These are phyloP conservation scores for Halictus quadricinctus DNA, from an alignment of 2,888 invertebrate species.

Conservation along the genomic window DNA sequence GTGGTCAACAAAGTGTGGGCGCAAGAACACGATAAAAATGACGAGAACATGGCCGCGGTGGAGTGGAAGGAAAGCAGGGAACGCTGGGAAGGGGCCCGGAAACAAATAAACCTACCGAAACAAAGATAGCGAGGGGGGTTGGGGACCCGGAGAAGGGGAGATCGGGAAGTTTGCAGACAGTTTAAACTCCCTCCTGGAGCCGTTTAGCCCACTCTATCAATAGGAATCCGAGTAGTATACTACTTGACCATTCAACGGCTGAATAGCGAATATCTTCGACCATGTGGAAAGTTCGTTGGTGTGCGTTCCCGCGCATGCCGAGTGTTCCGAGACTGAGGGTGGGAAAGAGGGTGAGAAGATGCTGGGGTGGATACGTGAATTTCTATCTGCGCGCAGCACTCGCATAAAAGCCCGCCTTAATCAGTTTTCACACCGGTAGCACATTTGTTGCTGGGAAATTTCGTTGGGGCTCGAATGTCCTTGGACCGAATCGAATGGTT, in stretches of 20 bases:
- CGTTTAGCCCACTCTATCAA: constrained; percentile 39
- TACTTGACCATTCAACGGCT: constrained; percentile 60
- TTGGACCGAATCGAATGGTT: not conserved
- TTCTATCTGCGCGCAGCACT: constrained; percentile 21
- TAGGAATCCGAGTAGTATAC: constrained; percentile 46
- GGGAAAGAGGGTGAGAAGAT: not conserved
- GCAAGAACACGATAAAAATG: not conserved
- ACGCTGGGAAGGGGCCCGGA: not conserved
- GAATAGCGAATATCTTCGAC: constrained; percentile 60
- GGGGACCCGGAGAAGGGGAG: not conserved
- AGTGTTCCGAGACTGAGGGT: not conserved
- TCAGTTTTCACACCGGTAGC: constrained; percentile 22
- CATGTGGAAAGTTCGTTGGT: constrained; percentile 44
- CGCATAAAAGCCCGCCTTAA: constrained; percentile 32
- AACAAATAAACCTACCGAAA: constrained; percentile 27
- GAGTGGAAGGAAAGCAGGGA: constrained; percentile 3
- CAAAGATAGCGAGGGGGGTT: not conserved
- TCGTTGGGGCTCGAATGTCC: not conserved
- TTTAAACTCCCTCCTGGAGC: constrained; percentile 52
- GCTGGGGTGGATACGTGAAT: constrained; percentile 22
- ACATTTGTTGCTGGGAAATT: not conserved
- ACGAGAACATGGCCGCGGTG: constrained; percentile 8
- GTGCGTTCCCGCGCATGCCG: constrained; percentile 5
- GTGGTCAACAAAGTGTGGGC: not conserved
- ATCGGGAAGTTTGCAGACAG: constrained; percentile 63